phyloP scores from a whole-genome alignment of 2,113 vertebrate species.

The Mixornis gularis region DNA sequence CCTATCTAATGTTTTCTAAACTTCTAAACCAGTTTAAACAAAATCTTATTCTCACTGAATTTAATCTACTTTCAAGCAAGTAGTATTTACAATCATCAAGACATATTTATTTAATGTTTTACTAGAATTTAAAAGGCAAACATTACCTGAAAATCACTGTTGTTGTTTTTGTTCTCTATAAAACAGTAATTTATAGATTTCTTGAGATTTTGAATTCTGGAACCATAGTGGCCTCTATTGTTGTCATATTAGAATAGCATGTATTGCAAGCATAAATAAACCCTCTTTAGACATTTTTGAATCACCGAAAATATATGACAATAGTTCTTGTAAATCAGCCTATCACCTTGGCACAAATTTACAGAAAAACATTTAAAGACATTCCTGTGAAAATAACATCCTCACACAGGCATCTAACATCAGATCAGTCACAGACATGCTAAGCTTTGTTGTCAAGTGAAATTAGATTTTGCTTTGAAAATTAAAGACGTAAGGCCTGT shows the following conservation, averaged over 20 bases:
- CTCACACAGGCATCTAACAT: background rate
- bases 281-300: background rate
- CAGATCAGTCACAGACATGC: background rate
- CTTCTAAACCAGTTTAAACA: background rate
- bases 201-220: constrained; percentile 51
- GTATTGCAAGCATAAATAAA: background rate
- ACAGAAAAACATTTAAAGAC: background rate
- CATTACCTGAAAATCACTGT: background rate
- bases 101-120: constrained; percentile 8
- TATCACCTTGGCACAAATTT: background rate
- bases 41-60: background rate
- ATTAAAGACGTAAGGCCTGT: background rate
- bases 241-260: constrained; percentile 62
- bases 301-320: background rate
- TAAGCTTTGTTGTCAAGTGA: background rate
- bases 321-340: background rate
- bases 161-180: background rate
- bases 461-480: background rate
- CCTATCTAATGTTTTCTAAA: background rate
- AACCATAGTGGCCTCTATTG: constrained; percentile 74
- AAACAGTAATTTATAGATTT: background rate
- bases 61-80: background rate
- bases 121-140: constrained; percentile 7
- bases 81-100: background rate
- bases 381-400: background rate